These are phyloP conservation scores for Eulithis prunata DNA, from an alignment of 2,888 invertebrate genomes.

Conservation along the genomic window DNA sequence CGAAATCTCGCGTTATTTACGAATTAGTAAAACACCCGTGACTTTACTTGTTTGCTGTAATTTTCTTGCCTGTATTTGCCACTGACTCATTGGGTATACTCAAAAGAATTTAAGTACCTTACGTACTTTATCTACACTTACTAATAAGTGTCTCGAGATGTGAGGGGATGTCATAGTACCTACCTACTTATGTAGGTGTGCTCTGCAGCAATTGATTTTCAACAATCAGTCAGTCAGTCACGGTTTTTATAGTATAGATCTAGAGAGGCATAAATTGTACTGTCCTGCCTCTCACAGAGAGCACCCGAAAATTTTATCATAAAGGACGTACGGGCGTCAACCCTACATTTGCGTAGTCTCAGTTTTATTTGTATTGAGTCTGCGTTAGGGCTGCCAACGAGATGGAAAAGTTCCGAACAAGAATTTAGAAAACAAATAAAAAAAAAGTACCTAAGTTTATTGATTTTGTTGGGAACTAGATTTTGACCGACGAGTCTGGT, in stretches of 20 bases:
- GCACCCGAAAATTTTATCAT: conserved; percentile 31
- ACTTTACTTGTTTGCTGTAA: background rate
- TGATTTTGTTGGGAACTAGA: background rate
- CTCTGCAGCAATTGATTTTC: too few relatives aligned
- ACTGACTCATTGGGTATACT: too few relatives aligned
- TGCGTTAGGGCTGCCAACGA: conserved; percentile 24
- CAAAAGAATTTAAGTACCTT: too few relatives aligned
- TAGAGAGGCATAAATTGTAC: conserved; percentile 36
- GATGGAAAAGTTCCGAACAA: background rate
- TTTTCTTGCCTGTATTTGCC: background rate
- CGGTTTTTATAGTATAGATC: background rate
- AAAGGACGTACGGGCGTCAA: conserved; percentile 46
- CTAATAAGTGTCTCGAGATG: too few relatives aligned
- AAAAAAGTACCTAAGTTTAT: background rate
- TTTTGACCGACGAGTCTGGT: background rate
- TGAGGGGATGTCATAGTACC: too few relatives aligned
- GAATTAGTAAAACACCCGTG: conserved; percentile 9
- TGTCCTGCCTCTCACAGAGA: conserved; percentile 25
- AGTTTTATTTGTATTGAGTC: conserved; percentile 39
- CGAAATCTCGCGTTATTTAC: conserved; percentile 42
- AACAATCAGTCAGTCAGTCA: background rate
- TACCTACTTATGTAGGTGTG: too few relatives aligned
- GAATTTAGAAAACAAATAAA: background rate
- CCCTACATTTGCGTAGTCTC: conserved; percentile 41
- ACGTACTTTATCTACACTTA: too few relatives aligned